Evolutionary conservation across 1,140 invertebrate species (phyloP).

Genomic region (Thaumetopoea pityocampa): DNA sequence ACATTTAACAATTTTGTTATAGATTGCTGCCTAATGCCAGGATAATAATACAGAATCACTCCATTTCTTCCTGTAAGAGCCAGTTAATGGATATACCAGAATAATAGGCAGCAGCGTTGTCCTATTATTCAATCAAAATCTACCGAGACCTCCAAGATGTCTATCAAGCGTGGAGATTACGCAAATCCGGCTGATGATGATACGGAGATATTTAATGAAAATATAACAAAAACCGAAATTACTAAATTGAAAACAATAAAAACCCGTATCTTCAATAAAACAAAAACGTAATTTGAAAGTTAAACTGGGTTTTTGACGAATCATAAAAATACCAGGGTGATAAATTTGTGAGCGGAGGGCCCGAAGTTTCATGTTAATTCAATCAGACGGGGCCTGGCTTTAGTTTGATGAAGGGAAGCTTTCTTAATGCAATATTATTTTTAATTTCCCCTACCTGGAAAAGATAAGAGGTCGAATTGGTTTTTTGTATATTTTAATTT

Average conservation of each 20-base stretch:
- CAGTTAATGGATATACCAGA: too few species aligned
- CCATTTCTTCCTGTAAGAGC: too few species aligned
- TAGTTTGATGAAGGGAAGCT: slow-evolving; percentile 48
- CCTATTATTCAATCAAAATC: too few species aligned
- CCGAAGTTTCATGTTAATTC: slow-evolving; percentile 63
- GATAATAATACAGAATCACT: too few species aligned
- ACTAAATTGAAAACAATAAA: slow-evolving; percentile 27
- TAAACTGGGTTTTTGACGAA: slow-evolving; percentile 48
- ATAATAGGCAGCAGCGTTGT: too few species aligned
- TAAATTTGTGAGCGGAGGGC: slow-evolving; percentile 52
- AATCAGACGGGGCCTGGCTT: slow-evolving; percentile 55
- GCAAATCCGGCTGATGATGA: not conserved
- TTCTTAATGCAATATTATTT: slow-evolving; percentile 22
- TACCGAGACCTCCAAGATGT: too few species aligned
- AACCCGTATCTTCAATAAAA: slow-evolving; percentile 39
- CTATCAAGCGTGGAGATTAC: too few species aligned
- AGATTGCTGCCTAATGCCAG: too few species aligned
- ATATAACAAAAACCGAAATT: slow-evolving; percentile 10
- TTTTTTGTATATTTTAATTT: not conserved
- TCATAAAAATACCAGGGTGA: slow-evolving; percentile 44
- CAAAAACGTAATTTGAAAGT: slow-evolving; percentile 42
- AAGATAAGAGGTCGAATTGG: slow-evolving; percentile 9
- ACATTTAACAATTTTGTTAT: too few species aligned
- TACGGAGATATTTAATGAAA: not conserved
- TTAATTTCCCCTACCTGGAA: slow-evolving; percentile 14